Evolutionary conservation across 92 coral and sea anemone genomes (phyloP), one percentile per base, ranked within the genome.

Genomic region (Heteractis magnifica): DNA sequence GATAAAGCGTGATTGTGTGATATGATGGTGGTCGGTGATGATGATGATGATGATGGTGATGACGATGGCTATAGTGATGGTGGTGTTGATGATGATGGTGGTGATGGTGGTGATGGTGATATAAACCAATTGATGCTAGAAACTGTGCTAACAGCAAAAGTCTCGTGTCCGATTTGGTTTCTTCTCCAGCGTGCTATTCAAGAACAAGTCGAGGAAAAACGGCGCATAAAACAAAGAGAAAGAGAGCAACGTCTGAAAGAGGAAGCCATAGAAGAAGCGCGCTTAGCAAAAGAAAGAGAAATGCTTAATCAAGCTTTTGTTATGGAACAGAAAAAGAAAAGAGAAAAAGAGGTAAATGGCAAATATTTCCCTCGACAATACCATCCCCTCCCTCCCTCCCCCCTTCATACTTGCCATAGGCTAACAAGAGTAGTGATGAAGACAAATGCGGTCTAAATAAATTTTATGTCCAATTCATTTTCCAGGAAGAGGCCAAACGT

Each of bases 121-220:
- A 34, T 34, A 34, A 34, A 34, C 44, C 44, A 34, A 34, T 34
- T 34, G 44, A 34, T 34, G 44, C 44, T 34, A 34, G 3, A 34
- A 53, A 2, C 70, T 68, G 8, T 53, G 20, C 19, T 65, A 18
- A 19, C 7, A 4, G 21, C 4, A 18, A 64, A 19, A 19, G 26
- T 20, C 73, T 68, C 11, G 23, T 14, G 12, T 76, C 23, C 19
- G 6, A 76, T 50, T 0, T 73, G 23, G 56, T 58, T 52, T 19
- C 4, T 21, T 41, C 12, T 78, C 44, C 62, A 96, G 99, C 98
- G 88, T 72, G 99, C 99, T 53, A 92, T 96, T 72, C 92, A 94
- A 81, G 97, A 90, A 59, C 99, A 96, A 85, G 99, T 96, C 6
- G 98, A 96, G 64, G 99, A 94, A 79, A 94, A 95, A 71, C 90